Evolutionary conservation across 1,140 invertebrate genomes (phyloP), one percentile per base, ranked within the genome.

Genomic region (Diplogasteroides magnus): DNA sequence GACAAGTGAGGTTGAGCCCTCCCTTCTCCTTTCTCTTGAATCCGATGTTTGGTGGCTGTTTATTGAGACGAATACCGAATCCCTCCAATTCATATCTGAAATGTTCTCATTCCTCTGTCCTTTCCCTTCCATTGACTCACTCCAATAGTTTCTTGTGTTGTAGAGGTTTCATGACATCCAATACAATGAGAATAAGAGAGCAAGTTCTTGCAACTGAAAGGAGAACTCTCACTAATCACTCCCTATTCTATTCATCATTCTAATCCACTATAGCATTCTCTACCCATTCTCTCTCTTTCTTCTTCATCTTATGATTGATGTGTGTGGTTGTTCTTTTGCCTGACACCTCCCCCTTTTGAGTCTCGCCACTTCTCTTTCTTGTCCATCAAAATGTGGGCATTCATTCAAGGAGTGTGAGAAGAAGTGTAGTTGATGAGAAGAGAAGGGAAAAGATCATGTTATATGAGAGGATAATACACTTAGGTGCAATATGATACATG

Each of bases 21-120:
- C 94, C 97, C 86, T 99, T 99, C 75, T 99, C 96, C 87, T 99
- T 99, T 83, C 89, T 92, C 76, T 92, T 89, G 82, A 96, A 97
- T 71, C 89, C 89, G 83, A 99, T 98, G 84, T 97, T 96, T 56
- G 97, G 97, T 28, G 96, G 95, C 78, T 75, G 66, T 56, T 76
- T 76, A 82, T 98, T 98, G 3, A 98, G 86, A 74, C 97, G 87
- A 58, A 99, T 88, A 1, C 96, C 97, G 84, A 98, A 98, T 28
- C 97, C 96, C 88, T 99, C 97, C 84, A 99, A 88, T 86, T 99
- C 97, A 80, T 96, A 48, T 19, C 37, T 48, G 6, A 6, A 48
- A 48, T 48, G 19, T 48, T 48, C 37, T 48, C 37, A 11, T 48
- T 48, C 37, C 37, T 48, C 6, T 48, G 6, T 48, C 37, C 6